phyloP scores from a whole-genome alignment of 2,113 vertebrate species.

The Eurypyga helias region DNA sequence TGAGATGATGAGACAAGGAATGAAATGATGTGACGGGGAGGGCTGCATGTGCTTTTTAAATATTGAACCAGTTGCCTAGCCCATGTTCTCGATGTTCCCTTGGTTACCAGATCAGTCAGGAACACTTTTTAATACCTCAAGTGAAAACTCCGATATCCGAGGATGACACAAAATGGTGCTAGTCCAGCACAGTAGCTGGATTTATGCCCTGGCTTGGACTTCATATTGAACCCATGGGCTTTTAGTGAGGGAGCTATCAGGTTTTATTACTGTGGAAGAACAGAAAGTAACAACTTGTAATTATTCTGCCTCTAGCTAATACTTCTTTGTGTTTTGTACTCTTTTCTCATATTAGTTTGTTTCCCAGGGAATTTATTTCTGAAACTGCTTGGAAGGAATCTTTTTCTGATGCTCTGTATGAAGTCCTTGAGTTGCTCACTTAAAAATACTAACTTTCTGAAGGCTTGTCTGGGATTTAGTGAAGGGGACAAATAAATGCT shows the following conservation, averaged over 20 bases:
- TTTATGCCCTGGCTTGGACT: not conserved
- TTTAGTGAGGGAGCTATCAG: not conserved
- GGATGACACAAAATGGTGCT: not conserved
- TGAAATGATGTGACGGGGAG: not conserved
- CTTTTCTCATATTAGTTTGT: not conserved
- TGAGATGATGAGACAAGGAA: not conserved
- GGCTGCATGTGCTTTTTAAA: not conserved
- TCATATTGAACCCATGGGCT: not conserved
- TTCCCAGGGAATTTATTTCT: not conserved
- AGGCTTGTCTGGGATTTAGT: not conserved
- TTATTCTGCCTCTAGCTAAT: not conserved
- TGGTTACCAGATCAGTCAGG: not conserved
- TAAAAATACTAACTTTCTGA: not conserved
- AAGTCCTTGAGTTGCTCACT: rapidly evolving
- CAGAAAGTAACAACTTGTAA: not conserved
- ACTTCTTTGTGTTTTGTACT: not conserved
- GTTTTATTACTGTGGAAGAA: not conserved
- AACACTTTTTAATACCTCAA: not conserved
- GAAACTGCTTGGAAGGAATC: not conserved
- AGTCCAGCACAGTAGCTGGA: not conserved
- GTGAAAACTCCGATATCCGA: not conserved
- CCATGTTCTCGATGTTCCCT: not conserved
- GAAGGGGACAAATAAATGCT: not conserved
- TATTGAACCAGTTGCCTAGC: not conserved
- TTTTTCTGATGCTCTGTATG: not conserved